Evolutionary conservation across 2,888 invertebrate species (phyloP).

Genomic region (Caenorhabditis sulstoni): DNA sequence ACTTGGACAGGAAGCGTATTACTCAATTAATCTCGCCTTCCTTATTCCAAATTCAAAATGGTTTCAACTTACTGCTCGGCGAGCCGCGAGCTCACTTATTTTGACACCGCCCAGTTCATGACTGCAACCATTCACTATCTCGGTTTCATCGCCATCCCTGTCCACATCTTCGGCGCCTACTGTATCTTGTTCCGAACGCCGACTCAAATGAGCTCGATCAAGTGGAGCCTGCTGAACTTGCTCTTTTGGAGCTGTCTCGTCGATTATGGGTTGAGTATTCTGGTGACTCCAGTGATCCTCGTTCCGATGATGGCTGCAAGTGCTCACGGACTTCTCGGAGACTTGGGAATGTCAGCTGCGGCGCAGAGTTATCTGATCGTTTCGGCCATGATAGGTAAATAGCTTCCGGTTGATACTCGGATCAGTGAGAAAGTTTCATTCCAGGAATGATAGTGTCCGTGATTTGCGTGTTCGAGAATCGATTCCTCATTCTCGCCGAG

Average conservation of each 20-base stretch:
- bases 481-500: not conserved
- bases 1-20: too few relatives aligned
- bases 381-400: too few relatives aligned
- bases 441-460: not conserved
- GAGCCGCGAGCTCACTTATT: too few relatives aligned
- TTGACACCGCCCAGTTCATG: constrained; percentile 5
- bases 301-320: constrained; percentile 4
- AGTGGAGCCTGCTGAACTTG: constrained; percentile 6
- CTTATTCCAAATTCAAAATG: too few relatives aligned
- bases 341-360: not conserved
- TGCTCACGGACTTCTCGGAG: constrained; percentile 1
- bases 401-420: not conserved
- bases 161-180: constrained; percentile 18
- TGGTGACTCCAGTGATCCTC: not conserved
- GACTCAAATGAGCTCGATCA: constrained; percentile 10
- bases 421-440: too few relatives aligned
- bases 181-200: constrained; percentile 19
- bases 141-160: constrained; percentile 8
- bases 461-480: not conserved
- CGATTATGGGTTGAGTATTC: constrained; percentile 2
- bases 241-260: constrained; percentile 18
- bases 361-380: not conserved
- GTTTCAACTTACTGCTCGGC: too few relatives aligned
- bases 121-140: not conserved
- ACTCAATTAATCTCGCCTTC: too few relatives aligned